Conservation (phyloP, 1,140 invertebrate species). For the Macrobrachium nipponense region DNA sequence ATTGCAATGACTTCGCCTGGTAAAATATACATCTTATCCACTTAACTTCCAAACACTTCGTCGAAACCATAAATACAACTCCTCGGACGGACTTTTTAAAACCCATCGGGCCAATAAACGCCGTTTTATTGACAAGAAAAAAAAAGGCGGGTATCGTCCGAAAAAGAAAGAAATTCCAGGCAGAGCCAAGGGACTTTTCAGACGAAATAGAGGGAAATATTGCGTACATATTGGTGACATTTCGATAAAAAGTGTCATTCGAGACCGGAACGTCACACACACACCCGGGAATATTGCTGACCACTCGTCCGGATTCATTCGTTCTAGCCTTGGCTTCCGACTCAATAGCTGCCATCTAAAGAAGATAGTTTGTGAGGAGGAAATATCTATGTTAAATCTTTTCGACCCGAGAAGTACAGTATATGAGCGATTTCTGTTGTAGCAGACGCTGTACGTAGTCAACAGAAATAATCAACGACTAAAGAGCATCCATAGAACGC, state of each 20-base stretch:
- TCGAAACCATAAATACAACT: too few relatives aligned
- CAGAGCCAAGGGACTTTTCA: conserved; percentile 26
- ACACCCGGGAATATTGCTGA: conserved; percentile 39
- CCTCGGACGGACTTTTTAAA: too few relatives aligned
- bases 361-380: too few relatives aligned
- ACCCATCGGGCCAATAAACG: conserved; percentile 11
- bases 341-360: background rate
- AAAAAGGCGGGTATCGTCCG: background rate
- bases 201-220: conserved; percentile 44
- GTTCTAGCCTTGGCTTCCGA: conserved; percentile 14
- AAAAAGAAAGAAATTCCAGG: conserved; percentile 16
- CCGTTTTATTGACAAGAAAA: conserved; percentile 4
- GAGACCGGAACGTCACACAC: conserved; percentile 3
- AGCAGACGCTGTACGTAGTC: too few relatives aligned
- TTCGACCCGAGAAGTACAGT: too few relatives aligned
- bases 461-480: too few relatives aligned
- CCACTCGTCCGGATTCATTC: conserved; percentile 9
- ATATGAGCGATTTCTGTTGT: too few relatives aligned
- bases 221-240: conserved; percentile 45
- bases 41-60: too few relatives aligned
- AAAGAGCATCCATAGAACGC: too few relatives aligned
- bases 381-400: too few relatives aligned
- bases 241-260: conserved; percentile 43
- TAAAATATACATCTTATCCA: too few relatives aligned
- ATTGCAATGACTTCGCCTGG: too few relatives aligned